These are phyloP conservation scores for Polydrusus pterygomalis DNA, from an alignment of 2,888 invertebrate species.

Conservation along the genomic window DNA sequence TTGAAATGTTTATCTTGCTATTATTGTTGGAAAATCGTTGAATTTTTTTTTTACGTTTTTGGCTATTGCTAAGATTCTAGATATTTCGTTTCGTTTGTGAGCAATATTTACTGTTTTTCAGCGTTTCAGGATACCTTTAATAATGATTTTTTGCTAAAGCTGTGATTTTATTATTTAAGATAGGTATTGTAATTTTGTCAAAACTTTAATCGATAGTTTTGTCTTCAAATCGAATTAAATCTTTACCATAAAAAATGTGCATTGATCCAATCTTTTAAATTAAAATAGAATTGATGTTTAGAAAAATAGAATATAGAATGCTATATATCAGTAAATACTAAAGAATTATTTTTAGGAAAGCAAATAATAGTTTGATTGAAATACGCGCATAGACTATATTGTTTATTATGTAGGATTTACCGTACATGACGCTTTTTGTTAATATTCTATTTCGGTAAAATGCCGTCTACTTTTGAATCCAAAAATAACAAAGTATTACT, in stretches of 20 bases:
- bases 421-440: no score
- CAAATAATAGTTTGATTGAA: slow-evolving; percentile 1
- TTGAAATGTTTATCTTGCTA: no score
- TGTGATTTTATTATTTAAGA: slow-evolving; percentile 45
- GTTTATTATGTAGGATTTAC: background rate
- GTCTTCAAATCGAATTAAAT: background rate
- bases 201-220: background rate
- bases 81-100: no score
- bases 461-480: no score
- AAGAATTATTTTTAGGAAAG: slow-evolving; percentile 21
- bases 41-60: background rate
- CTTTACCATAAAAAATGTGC: background rate
- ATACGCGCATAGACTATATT: slow-evolving; percentile 15
- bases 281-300: slow-evolving; percentile 24
- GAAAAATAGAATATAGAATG: slow-evolving; percentile 22
- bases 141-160: slow-evolving; percentile 26
- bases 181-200: slow-evolving; percentile 26
- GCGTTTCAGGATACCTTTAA: background rate
- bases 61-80: background rate
- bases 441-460: no score
- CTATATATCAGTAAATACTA: slow-evolving; percentile 17
- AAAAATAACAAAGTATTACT: no score
- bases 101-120: background rate
- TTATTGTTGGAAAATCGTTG: no score
- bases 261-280: background rate